Evolutionary conservation across 1,140 invertebrate species (phyloP).

Genomic region (Cydia splendana): DNA sequence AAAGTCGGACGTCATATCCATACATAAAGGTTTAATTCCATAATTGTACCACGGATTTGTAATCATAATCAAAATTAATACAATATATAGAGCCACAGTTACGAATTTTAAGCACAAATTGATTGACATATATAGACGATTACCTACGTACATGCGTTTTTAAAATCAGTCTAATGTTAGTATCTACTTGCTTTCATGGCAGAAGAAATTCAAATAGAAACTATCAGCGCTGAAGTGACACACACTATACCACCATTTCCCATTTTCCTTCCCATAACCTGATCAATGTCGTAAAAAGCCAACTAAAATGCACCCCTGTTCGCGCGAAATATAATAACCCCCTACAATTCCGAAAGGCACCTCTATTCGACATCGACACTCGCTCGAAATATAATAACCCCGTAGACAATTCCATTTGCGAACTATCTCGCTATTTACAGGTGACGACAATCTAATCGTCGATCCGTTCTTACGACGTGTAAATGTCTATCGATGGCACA

Average conservation of each 20-base stretch:
- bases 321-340: background rate
- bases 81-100: no score
- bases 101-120: no score
- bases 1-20: no score
- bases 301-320: conserved; percentile 8
- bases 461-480: conserved; percentile 20
- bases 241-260: background rate
- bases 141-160: no score
- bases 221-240: no score
- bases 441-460: conserved; percentile 20
- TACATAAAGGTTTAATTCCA: no score
- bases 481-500: conserved; percentile 9
- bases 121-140: no score
- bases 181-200: no score
- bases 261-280: background rate
- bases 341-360: background rate
- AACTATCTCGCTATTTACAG: conserved; percentile 29
- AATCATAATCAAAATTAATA: no score
- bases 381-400: conserved; percentile 16
- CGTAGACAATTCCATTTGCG: conserved; percentile 20
- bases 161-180: no score
- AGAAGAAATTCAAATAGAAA: background rate
- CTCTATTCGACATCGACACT: background rate
- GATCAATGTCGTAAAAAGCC: background rate
- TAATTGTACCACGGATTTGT: no score